Base-by-base conservation (phyloP, 2,888 invertebrate genomes). In the Cantharis nigra region DNA sequence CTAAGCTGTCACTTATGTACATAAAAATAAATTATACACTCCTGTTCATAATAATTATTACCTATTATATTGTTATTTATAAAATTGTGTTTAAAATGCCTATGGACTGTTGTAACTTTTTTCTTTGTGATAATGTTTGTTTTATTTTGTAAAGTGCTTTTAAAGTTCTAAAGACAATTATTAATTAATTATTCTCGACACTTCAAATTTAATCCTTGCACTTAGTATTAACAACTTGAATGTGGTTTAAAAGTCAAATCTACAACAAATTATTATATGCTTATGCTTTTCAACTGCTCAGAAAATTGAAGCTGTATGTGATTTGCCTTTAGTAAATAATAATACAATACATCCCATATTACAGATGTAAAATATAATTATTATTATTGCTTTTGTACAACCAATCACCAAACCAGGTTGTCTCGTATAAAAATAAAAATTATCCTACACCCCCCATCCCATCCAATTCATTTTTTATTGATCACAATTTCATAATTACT, bases 1-100 rank as follows among this genome's bases (percentile, higher is more conserved):
- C 77, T 71, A 69, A 74, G 79, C 79, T 79, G 77, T 77, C 79
- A 79, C 74, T 77, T 72, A 77, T 79, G 79, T 79, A 79, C 81
- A 87, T 86, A 86, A 86, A 84, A 80, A 84, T 79, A 84, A 85
- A 85, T 84, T 86, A 85, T 85, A 86, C 86, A 86, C 85, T 86
- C 85, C 85, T 86, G 86, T 86, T 86, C 85, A 86, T 79, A 26
- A 26, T 23, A 3, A 23, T 26, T 26, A 49, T 49, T 49, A 84
- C 80, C 83, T 85, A 83, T 49, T 49, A 49, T 86, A 86, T 86
- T 87, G 86, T 87, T 87, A 86, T 82, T 85, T 75, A 81, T 75
- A 71, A 80, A 83, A 85, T 85, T 86, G 83, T 84, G 85, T 87
- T 87, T 75, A 80, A 49, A 84, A 84, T 83, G 85, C 83, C 83